These are phyloP conservation scores for Epinephelus moara DNA, from an alignment of 2,113 vertebrate genomes.

Conservation along the genomic window DNA sequence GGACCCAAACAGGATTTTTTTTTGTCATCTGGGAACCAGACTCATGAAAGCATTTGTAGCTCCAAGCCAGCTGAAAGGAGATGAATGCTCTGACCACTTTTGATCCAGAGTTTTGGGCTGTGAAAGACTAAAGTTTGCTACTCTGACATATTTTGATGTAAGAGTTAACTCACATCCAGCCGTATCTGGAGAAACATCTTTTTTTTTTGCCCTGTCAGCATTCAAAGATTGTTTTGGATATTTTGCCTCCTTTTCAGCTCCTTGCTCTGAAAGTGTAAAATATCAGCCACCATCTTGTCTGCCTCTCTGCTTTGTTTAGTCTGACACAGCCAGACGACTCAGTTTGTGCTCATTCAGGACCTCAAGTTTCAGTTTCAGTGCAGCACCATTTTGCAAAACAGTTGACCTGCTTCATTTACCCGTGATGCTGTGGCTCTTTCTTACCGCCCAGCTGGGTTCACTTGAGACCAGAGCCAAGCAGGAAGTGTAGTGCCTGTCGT, in stretches of 20 bases:
- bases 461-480: conserved; percentile 17
- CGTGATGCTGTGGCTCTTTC: conserved; percentile 41
- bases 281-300: conserved; percentile 35
- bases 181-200: background rate
- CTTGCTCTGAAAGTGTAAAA: background rate
- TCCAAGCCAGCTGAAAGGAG: conserved; percentile 19
- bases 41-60: conserved; percentile 42
- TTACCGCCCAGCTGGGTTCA: conserved; percentile 8
- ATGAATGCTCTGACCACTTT: background rate
- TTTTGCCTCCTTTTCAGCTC: background rate
- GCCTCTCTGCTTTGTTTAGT: conserved; percentile 27
- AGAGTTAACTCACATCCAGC: background rate
- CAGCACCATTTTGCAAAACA: conserved; percentile 3
- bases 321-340: background rate
- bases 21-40: conserved; percentile 40
- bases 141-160: background rate
- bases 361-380: background rate
- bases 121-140: background rate
- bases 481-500: conserved; percentile 8
- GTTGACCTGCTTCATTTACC: conserved; percentile 56
- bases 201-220: background rate
- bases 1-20: background rate
- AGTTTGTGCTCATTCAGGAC: background rate
- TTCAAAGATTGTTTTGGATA: background rate
- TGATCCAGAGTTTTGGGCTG: background rate